phyloP scores from a whole-genome alignment of 2,113 vertebrate genomes.

The Speoplatyrhinus poulsoni region DNA sequence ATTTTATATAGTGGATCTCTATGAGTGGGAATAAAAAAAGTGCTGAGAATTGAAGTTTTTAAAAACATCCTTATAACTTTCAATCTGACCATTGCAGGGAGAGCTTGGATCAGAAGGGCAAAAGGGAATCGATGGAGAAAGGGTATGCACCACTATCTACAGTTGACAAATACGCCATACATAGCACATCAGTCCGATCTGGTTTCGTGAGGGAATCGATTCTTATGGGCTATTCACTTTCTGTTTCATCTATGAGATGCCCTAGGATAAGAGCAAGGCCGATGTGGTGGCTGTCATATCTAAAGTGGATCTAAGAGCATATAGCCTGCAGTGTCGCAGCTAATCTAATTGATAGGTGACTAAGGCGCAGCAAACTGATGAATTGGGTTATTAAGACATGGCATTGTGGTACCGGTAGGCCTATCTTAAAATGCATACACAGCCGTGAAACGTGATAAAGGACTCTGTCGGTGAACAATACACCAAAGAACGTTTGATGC shows the following conservation, averaged over 20 bases:
- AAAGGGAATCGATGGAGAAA: conserved; percentile 69
- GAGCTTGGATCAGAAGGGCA: conserved; percentile 69
- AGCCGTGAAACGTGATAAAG: conserved; percentile 34
- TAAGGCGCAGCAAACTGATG: conserved; percentile 61
- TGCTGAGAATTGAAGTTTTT: conserved; percentile 38
- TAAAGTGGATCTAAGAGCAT: conserved; percentile 54
- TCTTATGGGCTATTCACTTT: conserved; percentile 72
- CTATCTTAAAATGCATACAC: conserved; percentile 36
- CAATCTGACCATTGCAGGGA: conserved; percentile 68
- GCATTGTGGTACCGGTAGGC: background rate
- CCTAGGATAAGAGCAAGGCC: conserved; percentile 41
- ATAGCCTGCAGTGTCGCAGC: conserved; percentile 43
- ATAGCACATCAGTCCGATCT: conserved; percentile 65
- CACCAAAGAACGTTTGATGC: conserved; percentile 17
- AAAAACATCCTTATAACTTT: conserved; percentile 48
- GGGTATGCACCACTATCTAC: conserved; percentile 71
- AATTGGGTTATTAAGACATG: conserved; percentile 54
- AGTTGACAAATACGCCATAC: conserved; percentile 68
- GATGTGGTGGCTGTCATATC: conserved; percentile 59
- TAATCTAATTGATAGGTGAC: conserved; percentile 60
- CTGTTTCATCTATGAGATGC: conserved; percentile 43
- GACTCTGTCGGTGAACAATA: background rate
- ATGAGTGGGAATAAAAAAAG: conserved; percentile 10
- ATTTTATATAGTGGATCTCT: background rate
- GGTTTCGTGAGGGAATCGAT: conserved; percentile 71